phyloP scores from a whole-genome alignment of 2,888 invertebrate species.

The Drosophila macrospina region DNA sequence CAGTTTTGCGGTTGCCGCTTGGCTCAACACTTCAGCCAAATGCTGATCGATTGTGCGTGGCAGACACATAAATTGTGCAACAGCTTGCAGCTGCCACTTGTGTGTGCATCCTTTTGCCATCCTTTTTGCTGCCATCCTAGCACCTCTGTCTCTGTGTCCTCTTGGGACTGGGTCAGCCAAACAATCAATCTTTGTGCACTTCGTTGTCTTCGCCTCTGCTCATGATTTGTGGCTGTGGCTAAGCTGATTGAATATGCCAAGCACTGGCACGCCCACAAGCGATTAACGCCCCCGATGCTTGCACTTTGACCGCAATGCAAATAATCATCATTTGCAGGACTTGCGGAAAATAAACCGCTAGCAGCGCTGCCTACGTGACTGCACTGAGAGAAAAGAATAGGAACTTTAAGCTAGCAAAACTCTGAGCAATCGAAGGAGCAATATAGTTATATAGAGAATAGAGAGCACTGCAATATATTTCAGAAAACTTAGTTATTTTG shows the following conservation, averaged over 20 bases:
- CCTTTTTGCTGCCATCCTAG: slow-evolving; percentile 3
- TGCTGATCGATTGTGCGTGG: slow-evolving; percentile 47
- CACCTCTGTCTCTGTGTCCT: slow-evolving; percentile 3
- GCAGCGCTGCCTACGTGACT: slow-evolving; percentile 49
- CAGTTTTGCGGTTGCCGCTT: slow-evolving; percentile 55
- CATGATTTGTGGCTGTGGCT: slow-evolving; percentile 1
- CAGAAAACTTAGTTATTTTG: not conserved
- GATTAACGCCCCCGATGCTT: slow-evolving; percentile 42
- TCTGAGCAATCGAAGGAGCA: too few species aligned
- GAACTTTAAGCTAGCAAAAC: not conserved
- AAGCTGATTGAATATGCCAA: slow-evolving; percentile 43
- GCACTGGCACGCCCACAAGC: slow-evolving; percentile 32
- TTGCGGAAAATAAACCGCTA: slow-evolving; percentile 32
- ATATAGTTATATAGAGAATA: not conserved
- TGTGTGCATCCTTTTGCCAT: slow-evolving; percentile 40
- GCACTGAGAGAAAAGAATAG: slow-evolving; percentile 34
- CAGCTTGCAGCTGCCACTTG: slow-evolving; percentile 1
- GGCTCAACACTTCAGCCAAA: slow-evolving; percentile 43
- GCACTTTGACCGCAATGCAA: slow-evolving; percentile 69
- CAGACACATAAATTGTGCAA: slow-evolving; percentile 48
- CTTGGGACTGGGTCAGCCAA: slow-evolving; percentile 48
- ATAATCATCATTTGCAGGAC: slow-evolving; percentile 63
- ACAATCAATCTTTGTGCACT: slow-evolving; percentile 38
- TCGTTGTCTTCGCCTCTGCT: not conserved
- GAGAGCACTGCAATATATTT: not conserved